phyloP scores from a whole-genome alignment of 2,888 invertebrate species.

The Cryptocheilus praepositus region DNA sequence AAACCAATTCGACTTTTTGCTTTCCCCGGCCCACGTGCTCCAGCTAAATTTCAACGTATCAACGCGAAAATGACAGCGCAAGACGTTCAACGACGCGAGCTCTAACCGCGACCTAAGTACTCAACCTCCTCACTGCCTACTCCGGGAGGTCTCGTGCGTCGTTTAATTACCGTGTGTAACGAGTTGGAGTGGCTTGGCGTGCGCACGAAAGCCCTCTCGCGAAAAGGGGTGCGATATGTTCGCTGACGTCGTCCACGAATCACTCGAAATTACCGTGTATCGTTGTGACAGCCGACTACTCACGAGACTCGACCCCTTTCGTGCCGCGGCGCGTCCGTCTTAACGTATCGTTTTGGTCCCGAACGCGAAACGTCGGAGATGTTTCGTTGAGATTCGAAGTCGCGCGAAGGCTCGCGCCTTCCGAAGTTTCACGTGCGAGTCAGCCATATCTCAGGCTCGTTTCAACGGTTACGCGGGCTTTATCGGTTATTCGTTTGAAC shows the following conservation, averaged over 20 bases:
- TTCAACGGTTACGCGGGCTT: background rate
- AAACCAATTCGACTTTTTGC: too few relatives aligned
- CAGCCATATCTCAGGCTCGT: background rate
- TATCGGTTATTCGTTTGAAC: background rate
- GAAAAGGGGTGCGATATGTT: constrained; percentile 61
- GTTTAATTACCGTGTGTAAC: constrained; percentile 74
- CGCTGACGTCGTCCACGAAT: constrained; percentile 63
- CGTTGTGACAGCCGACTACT: constrained; percentile 41
- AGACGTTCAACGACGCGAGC: background rate
- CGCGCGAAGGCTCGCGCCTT: background rate
- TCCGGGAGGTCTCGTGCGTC: constrained; percentile 70
- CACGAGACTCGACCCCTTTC: background rate
- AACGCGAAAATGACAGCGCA: background rate
- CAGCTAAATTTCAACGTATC: background rate
- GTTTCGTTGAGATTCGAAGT: background rate
- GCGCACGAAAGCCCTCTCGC: constrained; percentile 67
- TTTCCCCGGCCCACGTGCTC: too few relatives aligned
- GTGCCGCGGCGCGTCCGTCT: too few relatives aligned
- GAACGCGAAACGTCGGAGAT: too few relatives aligned
- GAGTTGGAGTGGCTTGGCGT: constrained; percentile 73
- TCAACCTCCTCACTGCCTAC: constrained; percentile 1
- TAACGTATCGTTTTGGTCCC: too few relatives aligned
- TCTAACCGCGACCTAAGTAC: constrained; percentile 2
- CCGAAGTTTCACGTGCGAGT: too few relatives aligned
- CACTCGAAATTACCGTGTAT: constrained; percentile 62